Percentiles rank a stretch among this genome's conserved stretches.
Conservation (phyloP, 2,888 invertebrate genomes). For the Drosophila peninsularis region DNA sequence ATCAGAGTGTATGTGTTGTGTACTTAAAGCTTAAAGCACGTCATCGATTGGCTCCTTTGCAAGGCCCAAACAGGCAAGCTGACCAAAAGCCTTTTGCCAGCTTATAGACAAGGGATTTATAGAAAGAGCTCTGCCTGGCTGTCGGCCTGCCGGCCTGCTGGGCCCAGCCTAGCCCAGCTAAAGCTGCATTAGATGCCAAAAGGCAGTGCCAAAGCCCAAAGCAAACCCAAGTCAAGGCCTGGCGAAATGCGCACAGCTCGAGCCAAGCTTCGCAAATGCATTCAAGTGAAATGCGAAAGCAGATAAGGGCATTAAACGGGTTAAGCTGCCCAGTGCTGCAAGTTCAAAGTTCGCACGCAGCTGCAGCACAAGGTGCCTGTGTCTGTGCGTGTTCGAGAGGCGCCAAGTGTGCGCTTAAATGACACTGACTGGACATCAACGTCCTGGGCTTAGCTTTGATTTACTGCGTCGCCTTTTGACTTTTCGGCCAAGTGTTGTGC, state of each 20-base stretch:
- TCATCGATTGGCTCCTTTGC: slow-evolving; percentile 46
- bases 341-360: slow-evolving; percentile 55
- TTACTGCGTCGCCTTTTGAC: slow-evolving; percentile 64
- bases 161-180: slow-evolving; percentile 6
- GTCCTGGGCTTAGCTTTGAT: slow-evolving; percentile 73
- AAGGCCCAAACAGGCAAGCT: slow-evolving; percentile 13
- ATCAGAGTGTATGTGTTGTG: slow-evolving; percentile 1
- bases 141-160: neutral
- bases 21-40: slow-evolving; percentile 21
- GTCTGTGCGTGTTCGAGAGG: neutral
- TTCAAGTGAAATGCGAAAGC: slow-evolving; percentile 74
- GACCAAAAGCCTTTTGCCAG: slow-evolving; percentile 46
- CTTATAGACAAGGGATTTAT: slow-evolving; percentile 43
- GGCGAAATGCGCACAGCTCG: slow-evolving; percentile 43
- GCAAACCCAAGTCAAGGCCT: slow-evolving; percentile 40
- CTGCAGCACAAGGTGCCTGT: slow-evolving; percentile 5
- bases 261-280: slow-evolving; percentile 55
- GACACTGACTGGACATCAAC: slow-evolving; percentile 74
- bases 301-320: slow-evolving; percentile 76
- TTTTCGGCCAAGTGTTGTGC: slow-evolving; percentile 48
- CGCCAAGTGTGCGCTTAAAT: slow-evolving; percentile 56
- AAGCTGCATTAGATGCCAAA: slow-evolving; percentile 32
- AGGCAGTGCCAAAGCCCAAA: slow-evolving; percentile 28
- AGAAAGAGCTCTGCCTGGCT: slow-evolving; percentile 16
- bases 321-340: slow-evolving; percentile 64